Conservation (phyloP, 1,140 invertebrate species). For the Bombus waltoni region DNA sequence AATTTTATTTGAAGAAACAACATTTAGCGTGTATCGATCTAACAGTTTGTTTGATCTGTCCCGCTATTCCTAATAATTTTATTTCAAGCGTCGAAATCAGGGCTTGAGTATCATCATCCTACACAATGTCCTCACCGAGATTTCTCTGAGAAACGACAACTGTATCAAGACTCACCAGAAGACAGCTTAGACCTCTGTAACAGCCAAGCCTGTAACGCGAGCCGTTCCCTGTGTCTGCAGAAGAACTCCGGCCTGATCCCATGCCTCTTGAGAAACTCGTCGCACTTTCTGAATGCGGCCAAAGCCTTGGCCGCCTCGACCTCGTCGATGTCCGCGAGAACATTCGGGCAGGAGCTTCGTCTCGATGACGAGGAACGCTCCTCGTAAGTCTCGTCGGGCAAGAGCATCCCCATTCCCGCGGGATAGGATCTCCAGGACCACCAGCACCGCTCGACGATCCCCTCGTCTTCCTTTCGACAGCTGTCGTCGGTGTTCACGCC, state of each 20-base stretch:
- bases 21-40: no score
- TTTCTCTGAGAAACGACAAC: no score
- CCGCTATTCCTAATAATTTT: no score
- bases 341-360: conserved; percentile 59
- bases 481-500: conserved; percentile 60
- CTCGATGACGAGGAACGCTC: conserved; percentile 75
- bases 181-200: conserved; percentile 71
- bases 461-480: conserved; percentile 59
- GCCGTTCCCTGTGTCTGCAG: conserved; percentile 83
- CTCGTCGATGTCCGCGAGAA: conserved; percentile 73
- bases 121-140: no score
- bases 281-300: conserved; percentile 84
- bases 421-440: conserved; percentile 26
- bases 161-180: conserved; percentile 70
- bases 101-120: no score
- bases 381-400: conserved; percentile 88
- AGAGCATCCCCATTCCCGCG: conserved; percentile 83
- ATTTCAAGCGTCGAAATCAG: no score
- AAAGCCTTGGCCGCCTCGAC: conserved; percentile 81
- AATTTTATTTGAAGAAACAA: no score
- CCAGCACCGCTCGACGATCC: conserved; percentile 19
- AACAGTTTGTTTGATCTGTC: no score
- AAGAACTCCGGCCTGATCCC: conserved; percentile 87
- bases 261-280: conserved; percentile 85
- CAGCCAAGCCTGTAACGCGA: conserved; percentile 83